These are phyloP conservation scores for Xenops minutus DNA, from an alignment of 2,797 vertebrate genomes.

Conservation along the genomic window DNA sequence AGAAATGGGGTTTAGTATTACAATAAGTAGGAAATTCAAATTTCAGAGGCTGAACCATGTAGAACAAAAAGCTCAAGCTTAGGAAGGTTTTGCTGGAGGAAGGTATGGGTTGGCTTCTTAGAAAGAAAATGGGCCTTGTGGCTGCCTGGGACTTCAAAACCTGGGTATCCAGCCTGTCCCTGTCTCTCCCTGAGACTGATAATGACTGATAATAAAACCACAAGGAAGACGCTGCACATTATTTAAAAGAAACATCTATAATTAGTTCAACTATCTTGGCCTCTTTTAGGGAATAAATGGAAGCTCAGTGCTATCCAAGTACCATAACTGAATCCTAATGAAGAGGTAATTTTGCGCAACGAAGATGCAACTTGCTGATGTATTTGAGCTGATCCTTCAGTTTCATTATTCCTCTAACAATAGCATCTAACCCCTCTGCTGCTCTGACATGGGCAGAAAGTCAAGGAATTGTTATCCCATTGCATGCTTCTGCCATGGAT, in stretches of 20 bases:
- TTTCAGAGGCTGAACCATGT: neutral
- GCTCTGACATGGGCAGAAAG: neutral
- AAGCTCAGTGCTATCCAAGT: neutral
- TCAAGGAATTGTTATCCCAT: neutral
- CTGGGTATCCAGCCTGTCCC: neutral
- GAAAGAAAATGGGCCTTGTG: neutral
- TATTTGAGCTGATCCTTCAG: neutral
- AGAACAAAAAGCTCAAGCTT: neutral
- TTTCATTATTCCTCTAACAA: neutral
- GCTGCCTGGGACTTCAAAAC: neutral
- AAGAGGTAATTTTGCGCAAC: neutral
- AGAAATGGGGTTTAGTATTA: constrained; percentile 1
- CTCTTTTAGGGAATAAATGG: neutral
- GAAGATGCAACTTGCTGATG: neutral
- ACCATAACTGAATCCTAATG: neutral
- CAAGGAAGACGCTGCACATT: neutral
- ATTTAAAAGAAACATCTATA: neutral
- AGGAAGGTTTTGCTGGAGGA: neutral
- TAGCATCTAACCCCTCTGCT: neutral
- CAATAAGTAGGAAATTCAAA: neutral
- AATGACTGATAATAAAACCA: neutral
- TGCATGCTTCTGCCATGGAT: neutral
- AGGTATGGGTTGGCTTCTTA: neutral
- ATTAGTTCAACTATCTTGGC: neutral
- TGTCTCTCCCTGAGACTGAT: neutral